phyloP scores from a whole-genome alignment of 2,797 vertebrate genomes.

The Urocyon cinereoargenteus region DNA sequence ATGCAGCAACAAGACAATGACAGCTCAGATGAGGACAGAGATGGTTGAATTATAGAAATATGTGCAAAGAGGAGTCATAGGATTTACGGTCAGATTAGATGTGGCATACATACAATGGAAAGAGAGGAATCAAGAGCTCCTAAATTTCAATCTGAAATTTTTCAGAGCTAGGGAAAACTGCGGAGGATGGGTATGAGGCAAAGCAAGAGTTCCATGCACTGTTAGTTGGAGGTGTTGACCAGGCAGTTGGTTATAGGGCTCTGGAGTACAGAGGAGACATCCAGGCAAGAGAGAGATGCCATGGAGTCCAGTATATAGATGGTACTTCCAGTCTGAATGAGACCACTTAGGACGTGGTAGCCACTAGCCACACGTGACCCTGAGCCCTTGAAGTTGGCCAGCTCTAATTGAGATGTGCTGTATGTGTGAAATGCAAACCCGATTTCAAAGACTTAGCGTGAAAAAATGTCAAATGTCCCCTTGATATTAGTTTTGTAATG shows the following conservation, averaged over 20 bases:
- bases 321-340: neutral
- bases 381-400: neutral
- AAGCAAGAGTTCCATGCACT: neutral
- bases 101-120: neutral
- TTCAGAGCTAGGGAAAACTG: neutral
- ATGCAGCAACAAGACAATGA: neutral
- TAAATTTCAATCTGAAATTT: neutral
- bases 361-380: neutral
- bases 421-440: neutral
- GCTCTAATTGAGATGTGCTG: neutral
- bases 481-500: slow-evolving; percentile 6
- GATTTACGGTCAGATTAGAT: neutral
- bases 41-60: neutral
- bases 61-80: neutral
- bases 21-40: neutral
- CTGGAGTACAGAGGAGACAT: neutral
- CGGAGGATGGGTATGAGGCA: neutral
- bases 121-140: neutral
- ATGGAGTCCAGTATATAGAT: neutral
- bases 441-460: neutral
- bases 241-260: neutral
- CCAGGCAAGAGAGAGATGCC: neutral
- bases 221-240: neutral
- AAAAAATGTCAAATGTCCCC: neutral
- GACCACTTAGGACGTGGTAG: neutral